These are phyloP conservation scores for Sternarchorhynchus goeldii DNA, from an alignment of 2,797 vertebrate genomes.

Conservation along the genomic window DNA sequence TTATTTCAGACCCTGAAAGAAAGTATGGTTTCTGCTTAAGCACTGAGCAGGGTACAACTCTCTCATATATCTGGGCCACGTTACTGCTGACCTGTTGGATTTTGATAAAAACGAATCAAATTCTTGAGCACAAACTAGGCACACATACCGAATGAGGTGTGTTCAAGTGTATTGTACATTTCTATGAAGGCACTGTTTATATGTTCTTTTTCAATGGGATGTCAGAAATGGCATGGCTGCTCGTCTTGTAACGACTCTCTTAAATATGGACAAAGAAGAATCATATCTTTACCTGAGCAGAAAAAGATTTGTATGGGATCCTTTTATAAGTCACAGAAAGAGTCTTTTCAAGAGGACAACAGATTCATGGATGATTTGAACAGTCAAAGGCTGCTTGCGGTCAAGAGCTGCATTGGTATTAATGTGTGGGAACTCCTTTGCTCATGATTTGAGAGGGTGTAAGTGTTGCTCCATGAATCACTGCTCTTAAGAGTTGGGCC, in stretches of 20 bases:
- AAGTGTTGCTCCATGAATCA: conserved; percentile 45
- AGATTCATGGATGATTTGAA: conserved; percentile 35
- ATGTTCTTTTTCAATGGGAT: conserved; percentile 10
- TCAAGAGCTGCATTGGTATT: conserved; percentile 41
- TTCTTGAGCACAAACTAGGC: conserved; percentile 22
- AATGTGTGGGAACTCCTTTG: conserved; percentile 40
- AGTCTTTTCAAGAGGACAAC: not conserved
- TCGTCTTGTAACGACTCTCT: no score
- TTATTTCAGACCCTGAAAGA: not conserved
- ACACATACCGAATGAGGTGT: conserved; percentile 17
- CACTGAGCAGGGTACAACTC: not conserved
- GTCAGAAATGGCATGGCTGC: not conserved
- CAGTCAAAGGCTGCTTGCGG: conserved; percentile 46
- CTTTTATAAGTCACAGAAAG: conserved; percentile 6
- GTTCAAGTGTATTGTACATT: conserved; percentile 10
- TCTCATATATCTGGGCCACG: not conserved
- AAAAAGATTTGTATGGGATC: not conserved
- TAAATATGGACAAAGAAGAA: not conserved
- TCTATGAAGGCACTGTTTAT: conserved; percentile 3
- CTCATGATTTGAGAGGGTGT: conserved; percentile 34
- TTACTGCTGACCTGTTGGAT: conserved; percentile 32
- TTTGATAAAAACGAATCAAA: conserved; percentile 18
- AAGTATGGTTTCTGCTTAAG: not conserved
- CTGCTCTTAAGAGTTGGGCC: conserved; percentile 45
- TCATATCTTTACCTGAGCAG: not conserved